Percentiles rank a stretch among this genome's conserved stretches.
Conservation (phyloP, 1,140 invertebrate species). For the Apis dorsata region DNA sequence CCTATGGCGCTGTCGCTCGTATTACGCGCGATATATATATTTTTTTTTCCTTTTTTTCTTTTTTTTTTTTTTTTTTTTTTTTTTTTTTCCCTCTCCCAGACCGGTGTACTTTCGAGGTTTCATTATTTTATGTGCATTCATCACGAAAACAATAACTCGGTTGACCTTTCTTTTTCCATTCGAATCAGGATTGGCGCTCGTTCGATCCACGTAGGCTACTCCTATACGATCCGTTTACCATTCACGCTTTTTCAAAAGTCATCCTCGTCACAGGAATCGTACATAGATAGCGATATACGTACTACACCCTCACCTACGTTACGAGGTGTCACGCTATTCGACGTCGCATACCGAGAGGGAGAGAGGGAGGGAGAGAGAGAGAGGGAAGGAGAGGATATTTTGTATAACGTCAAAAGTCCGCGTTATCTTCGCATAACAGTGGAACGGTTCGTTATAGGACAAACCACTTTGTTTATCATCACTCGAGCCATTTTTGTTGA, state of each 20-base stretch:
- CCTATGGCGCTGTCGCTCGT: conserved; percentile 75
- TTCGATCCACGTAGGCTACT: background rate
- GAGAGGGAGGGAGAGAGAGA: too few species aligned
- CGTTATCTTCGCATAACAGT: background rate
- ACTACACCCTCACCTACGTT: background rate
- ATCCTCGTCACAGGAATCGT: background rate
- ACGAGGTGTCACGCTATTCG: background rate
- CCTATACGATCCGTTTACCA: background rate
- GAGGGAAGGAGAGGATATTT: too few species aligned
- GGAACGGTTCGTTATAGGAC: background rate
- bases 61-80: conserved; percentile 16
- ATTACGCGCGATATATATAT: conserved; percentile 72
- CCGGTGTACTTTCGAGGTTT: conserved; percentile 72
- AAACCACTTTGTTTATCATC: background rate
- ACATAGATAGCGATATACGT: background rate
- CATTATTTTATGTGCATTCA: conserved; percentile 78
- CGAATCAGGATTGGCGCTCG: conserved; percentile 30
- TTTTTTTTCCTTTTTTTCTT: too few species aligned
- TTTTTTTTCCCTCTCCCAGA: conserved; percentile 59
- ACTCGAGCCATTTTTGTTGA: conserved; percentile 27
- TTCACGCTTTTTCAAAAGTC: background rate
- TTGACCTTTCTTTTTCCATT: conserved; percentile 59
- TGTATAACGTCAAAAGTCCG: background rate
- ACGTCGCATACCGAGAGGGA: background rate
- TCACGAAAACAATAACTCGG: conserved; percentile 74